Base-by-base conservation (phyloP, 2,113 vertebrate species). In the Laterallus jamaicensis region DNA sequence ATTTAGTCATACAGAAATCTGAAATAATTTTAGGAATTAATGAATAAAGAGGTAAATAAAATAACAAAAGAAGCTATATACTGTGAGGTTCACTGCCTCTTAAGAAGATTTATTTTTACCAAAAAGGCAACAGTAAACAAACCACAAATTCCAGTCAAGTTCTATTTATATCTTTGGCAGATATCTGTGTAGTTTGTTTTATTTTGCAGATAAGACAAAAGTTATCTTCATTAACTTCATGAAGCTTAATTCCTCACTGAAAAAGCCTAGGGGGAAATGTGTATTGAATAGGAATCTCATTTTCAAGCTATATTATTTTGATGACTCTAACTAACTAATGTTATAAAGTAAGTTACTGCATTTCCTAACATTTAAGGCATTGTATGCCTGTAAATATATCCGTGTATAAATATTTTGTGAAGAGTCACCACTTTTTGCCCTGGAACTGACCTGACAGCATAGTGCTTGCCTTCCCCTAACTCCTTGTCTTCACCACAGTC, bases 51-150 rank as follows among this genome's bases (percentile, higher is more conserved):
- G 3, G 4, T 52, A 88, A 92, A 73, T 37, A 63, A 77, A 85
- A 58, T 44, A 40, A 35, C 2, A 28, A 55, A 62, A 13, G 9
- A 60, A 83, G 2, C 17, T 44, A 55, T 37, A 24, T 7, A 39
- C 12, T n/a, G 3, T n/a, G 29, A 93, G 2, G 16, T 1, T 75
- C 11, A 37, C 5, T 2, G 2, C 2, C 7, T 82, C 31, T 37
- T 60, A 32, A 15, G 5, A 86, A 24, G 11, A 19, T 70, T 32
- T 16, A 6, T 66, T 79, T 88, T 82, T 80, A 40, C 25, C 18
- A 59, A 76, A 59, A 82, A 52, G 2, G 2, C 2, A 68, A 17
- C 2, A 60, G 22, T n/a, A 93, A 88, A 68, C 5, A 47, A 95
- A 29, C 3, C 7, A 76, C 6, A 71, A 42, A 86, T 49, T 73